Evolutionary conservation across 2,888 invertebrate species (phyloP).

Genomic region (Pandemis cinnamomeana): DNA sequence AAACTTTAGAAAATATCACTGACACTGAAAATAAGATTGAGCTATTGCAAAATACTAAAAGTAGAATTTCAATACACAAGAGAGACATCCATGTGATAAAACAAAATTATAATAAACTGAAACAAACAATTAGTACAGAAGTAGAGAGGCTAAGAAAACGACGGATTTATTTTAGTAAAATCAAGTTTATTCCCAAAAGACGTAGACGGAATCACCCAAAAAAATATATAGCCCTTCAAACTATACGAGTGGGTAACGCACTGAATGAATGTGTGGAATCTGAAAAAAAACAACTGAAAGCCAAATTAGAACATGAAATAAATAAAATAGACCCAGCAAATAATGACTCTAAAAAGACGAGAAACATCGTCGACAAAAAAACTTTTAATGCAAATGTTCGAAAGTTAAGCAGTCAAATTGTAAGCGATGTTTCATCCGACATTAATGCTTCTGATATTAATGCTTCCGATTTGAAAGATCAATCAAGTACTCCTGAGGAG

Average conservation of each 20-base stretch:
- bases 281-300: not conserved
- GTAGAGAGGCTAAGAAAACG: constrained; percentile 6
- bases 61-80: not conserved
- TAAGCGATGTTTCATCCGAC: constrained; percentile 6
- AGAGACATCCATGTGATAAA: not conserved
- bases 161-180: constrained; percentile 5
- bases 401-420: not conserved
- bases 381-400: constrained; percentile 1
- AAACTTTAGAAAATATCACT: not conserved
- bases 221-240: constrained; percentile 5
- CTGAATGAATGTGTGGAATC: not conserved
- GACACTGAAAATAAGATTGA: not conserved
- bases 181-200: constrained; percentile 14
- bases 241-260: not conserved
- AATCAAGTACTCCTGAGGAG: not conserved
- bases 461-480: not conserved
- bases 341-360: not conserved
- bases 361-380: not conserved
- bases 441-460: constrained; percentile 6
- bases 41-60: not conserved
- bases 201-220: not conserved
- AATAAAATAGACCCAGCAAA: not conserved
- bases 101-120: constrained; percentile 1
- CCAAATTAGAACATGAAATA: not conserved
- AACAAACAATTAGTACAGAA: not conserved